Conservation (phyloP, 2,888 invertebrate genomes). For the Morpho helenor region DNA sequence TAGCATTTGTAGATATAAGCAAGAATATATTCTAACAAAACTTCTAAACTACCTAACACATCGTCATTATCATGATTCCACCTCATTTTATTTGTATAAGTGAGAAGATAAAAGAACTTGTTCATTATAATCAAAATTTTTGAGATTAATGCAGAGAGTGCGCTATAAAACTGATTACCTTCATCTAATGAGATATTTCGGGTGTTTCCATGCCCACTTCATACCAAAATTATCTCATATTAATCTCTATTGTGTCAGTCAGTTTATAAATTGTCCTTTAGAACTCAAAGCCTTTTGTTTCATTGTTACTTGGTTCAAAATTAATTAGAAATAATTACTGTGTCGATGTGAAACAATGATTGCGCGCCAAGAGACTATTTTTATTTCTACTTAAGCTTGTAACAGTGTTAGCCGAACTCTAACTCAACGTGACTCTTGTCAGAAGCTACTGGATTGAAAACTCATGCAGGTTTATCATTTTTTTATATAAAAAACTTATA, state of each 20-base stretch:
- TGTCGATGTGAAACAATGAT: no score
- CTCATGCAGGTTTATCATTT: no score
- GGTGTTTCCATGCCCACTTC: not conserved
- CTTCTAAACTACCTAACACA: not conserved
- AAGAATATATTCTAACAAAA: not conserved
- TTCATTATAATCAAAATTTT: slow-evolving; percentile 24
- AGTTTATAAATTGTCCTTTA: not conserved
- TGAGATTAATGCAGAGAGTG: slow-evolving; percentile 34
- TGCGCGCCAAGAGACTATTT: no score
- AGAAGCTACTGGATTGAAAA: no score
- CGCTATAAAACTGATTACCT: slow-evolving; percentile 30
- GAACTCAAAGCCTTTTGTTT: no score
- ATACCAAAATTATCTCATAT: not conserved
- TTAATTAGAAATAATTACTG: no score
- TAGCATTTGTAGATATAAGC: not conserved
- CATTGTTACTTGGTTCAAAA: no score
- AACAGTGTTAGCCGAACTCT: no score
- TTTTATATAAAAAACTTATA: no score
- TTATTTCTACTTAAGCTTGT: slow-evolving; percentile 40
- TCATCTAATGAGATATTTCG: slow-evolving; percentile 27
- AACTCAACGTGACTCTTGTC: no score
- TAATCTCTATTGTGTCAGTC: not conserved
- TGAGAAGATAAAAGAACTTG: slow-evolving; percentile 10
- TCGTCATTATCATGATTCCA: not conserved
- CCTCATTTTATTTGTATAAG: slow-evolving; percentile 12